These are phyloP conservation scores for Ploceus nigricollis DNA, from an alignment of 2,113 vertebrate species.

Conservation along the genomic window DNA sequence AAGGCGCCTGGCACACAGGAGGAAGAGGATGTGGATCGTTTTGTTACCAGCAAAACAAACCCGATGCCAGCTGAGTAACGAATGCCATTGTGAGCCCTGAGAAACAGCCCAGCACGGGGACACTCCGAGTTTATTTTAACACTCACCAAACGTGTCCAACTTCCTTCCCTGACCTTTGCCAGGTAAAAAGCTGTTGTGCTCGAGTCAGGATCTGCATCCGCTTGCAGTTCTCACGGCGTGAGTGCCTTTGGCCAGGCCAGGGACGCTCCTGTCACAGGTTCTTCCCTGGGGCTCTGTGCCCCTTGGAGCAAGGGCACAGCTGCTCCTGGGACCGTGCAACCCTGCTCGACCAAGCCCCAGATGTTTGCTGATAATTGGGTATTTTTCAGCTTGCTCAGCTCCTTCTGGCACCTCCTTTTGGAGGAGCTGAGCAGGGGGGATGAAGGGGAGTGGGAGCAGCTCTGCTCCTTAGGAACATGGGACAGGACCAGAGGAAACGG, in stretches of 20 bases:
- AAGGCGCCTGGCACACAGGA: neutral
- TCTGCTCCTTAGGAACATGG: neutral
- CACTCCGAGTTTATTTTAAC: neutral
- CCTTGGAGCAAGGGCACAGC: rapidly evolving
- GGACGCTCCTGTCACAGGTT: neutral
- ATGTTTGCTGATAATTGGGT: rapidly evolving
- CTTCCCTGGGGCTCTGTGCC: neutral
- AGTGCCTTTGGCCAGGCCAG: rapidly evolving
- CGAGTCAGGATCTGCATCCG: neutral
- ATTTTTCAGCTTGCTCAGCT: neutral
- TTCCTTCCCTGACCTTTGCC: neutral
- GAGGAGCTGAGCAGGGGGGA: neutral
- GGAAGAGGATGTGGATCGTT: slow-evolving; percentile 54
- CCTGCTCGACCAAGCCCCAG: too few relatives aligned
- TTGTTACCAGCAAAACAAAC: neutral
- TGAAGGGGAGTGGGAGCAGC: neutral
- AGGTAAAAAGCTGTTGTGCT: neutral
- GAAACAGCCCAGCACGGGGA: neutral
- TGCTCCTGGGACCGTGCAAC: too few relatives aligned
- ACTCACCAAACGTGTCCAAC: rapidly evolving
- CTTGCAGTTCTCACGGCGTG: rapidly evolving
- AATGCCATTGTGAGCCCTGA: neutral
- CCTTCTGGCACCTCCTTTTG: neutral
- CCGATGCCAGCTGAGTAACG: neutral
- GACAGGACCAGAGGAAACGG: neutral